phyloP scores from a whole-genome alignment of 1,140 invertebrate genomes.

The Ceratosolen solmsi region DNA sequence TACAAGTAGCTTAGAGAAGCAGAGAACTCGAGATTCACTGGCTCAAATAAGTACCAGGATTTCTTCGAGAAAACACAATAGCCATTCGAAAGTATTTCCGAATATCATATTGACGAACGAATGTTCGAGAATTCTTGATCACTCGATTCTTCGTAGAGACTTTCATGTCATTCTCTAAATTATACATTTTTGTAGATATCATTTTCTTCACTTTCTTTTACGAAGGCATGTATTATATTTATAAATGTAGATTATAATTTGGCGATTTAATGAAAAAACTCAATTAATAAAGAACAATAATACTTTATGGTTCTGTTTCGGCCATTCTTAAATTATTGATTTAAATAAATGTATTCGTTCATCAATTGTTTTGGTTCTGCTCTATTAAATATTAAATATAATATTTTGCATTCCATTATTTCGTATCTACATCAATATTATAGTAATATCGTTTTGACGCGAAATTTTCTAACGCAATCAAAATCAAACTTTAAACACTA shows the following conservation, averaged over 20 bases:
- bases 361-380: no score
- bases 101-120: background rate
- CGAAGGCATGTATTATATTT: background rate
- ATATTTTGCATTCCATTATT: no score
- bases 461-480: no score
- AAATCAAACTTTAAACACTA: no score
- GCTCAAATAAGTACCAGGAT: background rate
- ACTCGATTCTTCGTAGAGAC: background rate
- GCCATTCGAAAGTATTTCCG: background rate
- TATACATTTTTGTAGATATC: background rate
- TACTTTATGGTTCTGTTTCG: background rate
- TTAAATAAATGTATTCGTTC: no score
- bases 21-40: background rate
- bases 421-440: no score
- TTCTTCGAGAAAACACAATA: background rate
- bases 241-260: background rate
- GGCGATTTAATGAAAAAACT: no score
- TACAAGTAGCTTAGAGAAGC: background rate
- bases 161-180: background rate
- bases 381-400: no score
- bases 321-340: no score
- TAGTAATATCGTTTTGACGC: no score
- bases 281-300: background rate
- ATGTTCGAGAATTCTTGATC: background rate
- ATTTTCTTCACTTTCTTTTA: slow-evolving; percentile 10